Conservation (phyloP, 2,797 vertebrate genomes). For the Acanthopagrus latus region DNA sequence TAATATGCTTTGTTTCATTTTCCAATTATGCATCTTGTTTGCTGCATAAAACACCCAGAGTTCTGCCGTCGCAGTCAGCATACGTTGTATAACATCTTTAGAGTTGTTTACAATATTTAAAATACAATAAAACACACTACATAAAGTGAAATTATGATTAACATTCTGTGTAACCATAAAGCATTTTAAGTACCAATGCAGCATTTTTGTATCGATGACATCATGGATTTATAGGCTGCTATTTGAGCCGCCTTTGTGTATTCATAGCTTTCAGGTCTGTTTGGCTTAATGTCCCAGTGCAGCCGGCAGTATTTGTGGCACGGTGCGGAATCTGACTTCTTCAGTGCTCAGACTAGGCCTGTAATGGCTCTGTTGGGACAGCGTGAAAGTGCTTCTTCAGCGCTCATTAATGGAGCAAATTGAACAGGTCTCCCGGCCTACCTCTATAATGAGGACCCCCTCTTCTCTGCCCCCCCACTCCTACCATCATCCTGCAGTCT, state of each 20-base stretch:
- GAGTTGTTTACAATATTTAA: conserved; percentile 52
- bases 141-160: conserved; percentile 56
- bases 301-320: conserved; percentile 67
- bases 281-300: conserved; percentile 73
- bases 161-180: conserved; percentile 48
- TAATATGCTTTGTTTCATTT: conserved; percentile 68
- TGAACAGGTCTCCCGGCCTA: conserved; percentile 81
- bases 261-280: conserved; percentile 73
- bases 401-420: conserved; percentile 88
- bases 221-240: conserved; percentile 64
- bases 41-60: conserved; percentile 33
- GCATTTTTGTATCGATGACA: conserved; percentile 60
- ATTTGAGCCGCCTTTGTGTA: conserved; percentile 65
- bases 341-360: conserved; percentile 53
- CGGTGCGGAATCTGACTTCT: conserved; percentile 64
- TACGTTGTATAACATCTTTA: conserved; percentile 24
- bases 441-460: conserved; percentile 80
- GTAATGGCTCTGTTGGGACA: conserved; percentile 86
- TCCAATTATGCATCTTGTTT: conserved; percentile 56
- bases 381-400: conserved; percentile 87
- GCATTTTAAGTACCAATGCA: conserved; percentile 45
- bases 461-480: conserved; percentile 42
- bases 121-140: conserved; percentile 48
- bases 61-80: conserved; percentile 23
- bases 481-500: conserved; percentile 59